phyloP scores from a whole-genome alignment of 30 jellyfish, hydroid and myxozoan genomes.

The Clytia hemisphaerica region DNA sequence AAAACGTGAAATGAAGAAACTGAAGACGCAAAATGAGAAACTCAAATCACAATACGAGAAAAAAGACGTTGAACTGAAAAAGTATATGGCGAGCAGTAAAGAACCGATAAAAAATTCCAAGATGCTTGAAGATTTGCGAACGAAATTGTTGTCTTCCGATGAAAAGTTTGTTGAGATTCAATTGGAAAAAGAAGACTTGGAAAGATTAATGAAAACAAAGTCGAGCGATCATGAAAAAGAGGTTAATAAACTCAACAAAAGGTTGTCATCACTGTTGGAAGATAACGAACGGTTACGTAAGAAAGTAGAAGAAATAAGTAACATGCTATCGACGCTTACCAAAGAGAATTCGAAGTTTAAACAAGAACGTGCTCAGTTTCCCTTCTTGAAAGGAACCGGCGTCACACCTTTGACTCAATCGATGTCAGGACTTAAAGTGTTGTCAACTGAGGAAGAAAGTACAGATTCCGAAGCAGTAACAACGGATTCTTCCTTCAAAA shows the following conservation, averaged over 20 bases:
- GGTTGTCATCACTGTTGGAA: neutral
- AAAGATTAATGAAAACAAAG: neutral
- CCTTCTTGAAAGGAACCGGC: conserved; percentile 5
- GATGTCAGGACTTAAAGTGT: conserved; percentile 22
- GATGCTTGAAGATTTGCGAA: conserved; percentile 24
- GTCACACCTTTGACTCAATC: conserved; percentile 27
- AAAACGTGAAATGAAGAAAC: conserved; percentile 15
- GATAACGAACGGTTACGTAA: conserved; percentile 16
- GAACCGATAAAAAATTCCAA: conserved; percentile 8
- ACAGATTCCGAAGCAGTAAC: neutral
- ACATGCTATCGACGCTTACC: conserved; percentile 12
- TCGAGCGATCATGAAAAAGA: neutral
- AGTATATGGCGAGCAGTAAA: neutral
- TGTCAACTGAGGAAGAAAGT: conserved; percentile 29
- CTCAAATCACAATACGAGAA: conserved; percentile 7
- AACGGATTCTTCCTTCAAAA: neutral
- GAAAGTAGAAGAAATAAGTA: conserved; percentile 26
- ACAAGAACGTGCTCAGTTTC: neutral
- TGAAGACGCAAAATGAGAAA: conserved; percentile 19
- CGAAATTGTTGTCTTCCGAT: neutral
- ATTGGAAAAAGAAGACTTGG: conserved; percentile 11
- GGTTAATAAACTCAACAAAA: neutral
- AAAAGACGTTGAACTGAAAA: conserved; percentile 20
- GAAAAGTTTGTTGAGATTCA: conserved; percentile 5
- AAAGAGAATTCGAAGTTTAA: conserved; percentile 1